phyloP scores from a whole-genome alignment of 2,888 invertebrate genomes.

The Cyaniris semiargus region DNA sequence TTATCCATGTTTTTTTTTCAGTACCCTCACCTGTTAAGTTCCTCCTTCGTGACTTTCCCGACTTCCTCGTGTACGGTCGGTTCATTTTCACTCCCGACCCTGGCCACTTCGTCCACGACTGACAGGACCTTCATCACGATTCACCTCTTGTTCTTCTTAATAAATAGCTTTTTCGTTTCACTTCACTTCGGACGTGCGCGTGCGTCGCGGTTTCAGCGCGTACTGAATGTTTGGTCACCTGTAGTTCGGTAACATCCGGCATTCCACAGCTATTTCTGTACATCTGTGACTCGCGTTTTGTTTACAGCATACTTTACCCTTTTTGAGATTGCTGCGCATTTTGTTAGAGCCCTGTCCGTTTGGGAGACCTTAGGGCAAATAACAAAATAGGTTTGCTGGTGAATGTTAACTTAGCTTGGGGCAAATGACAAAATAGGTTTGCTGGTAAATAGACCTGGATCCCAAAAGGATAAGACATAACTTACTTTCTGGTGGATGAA shows the following conservation, averaged over 20 bases:
- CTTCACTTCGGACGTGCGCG: conserved; percentile 41
- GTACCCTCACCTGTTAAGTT: conserved; percentile 64
- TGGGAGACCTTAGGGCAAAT: too few species aligned
- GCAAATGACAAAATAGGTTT: too few species aligned
- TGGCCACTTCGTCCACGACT: conserved; percentile 63
- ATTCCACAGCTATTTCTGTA: conserved; percentile 72
- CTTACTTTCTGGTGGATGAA: too few species aligned
- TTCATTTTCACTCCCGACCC: conserved; percentile 64
- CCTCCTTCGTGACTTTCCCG: conserved; percentile 63
- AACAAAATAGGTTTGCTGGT: too few species aligned
- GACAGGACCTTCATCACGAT: conserved; percentile 68
- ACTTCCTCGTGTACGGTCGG: conserved; percentile 59
- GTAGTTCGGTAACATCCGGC: conserved; percentile 70
- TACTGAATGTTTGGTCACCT: conserved; percentile 45
- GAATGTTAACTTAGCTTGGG: too few species aligned
- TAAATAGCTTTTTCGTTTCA: conserved; percentile 19
- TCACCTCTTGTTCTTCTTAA: too few species aligned
- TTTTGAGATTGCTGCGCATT: conserved; percentile 36
- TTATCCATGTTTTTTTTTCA: neutral
- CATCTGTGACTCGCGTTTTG: conserved; percentile 67
- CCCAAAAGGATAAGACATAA: too few species aligned
- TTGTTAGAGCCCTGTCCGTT: neutral
- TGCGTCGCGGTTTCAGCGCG: conserved; percentile 49
- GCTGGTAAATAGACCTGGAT: too few species aligned
- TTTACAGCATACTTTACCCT: conserved; percentile 54